phyloP scores from a whole-genome alignment of 2,797 vertebrate species.

The Prionace glauca region DNA sequence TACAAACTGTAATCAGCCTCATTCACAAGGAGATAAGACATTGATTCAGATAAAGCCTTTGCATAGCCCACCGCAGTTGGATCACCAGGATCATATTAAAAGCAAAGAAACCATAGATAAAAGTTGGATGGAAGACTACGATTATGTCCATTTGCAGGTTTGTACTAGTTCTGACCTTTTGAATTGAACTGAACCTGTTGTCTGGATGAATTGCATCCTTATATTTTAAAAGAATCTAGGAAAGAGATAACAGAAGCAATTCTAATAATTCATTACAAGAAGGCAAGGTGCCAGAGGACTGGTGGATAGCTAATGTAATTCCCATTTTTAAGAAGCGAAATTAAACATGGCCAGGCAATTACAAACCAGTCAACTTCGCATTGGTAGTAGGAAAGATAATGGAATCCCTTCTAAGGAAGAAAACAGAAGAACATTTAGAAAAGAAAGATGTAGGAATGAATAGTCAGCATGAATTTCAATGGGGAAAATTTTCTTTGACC shows the following conservation, averaged over 20 bases:
- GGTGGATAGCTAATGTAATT: neutral
- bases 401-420: neutral
- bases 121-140: slow-evolving; percentile 99
- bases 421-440: neutral
- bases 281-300: neutral
- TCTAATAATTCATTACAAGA: neutral
- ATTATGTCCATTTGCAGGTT: slow-evolving; percentile 95
- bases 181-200: neutral
- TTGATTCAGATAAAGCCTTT: slow-evolving; percentile 57
- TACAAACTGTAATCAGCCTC: slow-evolving; percentile 49
- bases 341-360: neutral
- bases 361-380: neutral
- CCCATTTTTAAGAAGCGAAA: neutral
- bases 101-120: slow-evolving; percentile 76
- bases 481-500: neutral
- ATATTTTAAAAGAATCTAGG: too few relatives aligned
- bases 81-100: slow-evolving; percentile 65
- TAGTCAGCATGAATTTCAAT: neutral
- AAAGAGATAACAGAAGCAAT: neutral
- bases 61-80: slow-evolving; percentile 51
- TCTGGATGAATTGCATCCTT: neutral
- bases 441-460: neutral
- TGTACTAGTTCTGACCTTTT: slow-evolving; percentile 35
- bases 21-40: slow-evolving; percentile 50
- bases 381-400: neutral